Evolutionary conservation across 1,140 invertebrate genomes (phyloP).

Genomic region (Coptotermes formosanus): DNA sequence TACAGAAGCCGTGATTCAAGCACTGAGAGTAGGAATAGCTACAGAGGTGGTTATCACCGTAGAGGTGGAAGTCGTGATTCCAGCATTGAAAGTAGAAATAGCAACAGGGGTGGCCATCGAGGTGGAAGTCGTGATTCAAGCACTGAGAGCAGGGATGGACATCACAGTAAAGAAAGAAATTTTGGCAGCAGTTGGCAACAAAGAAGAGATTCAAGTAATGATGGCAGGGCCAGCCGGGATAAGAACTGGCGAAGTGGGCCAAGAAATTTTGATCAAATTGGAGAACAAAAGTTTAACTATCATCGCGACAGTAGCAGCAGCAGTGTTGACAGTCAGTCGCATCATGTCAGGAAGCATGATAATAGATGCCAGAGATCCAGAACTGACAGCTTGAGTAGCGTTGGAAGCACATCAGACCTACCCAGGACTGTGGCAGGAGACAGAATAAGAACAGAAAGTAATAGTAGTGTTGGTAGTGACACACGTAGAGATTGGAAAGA

Average conservation of each 20-base stretch:
- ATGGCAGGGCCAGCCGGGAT: neutral
- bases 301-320: neutral
- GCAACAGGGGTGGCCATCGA: neutral
- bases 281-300: neutral
- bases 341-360: neutral
- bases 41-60: neutral
- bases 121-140: neutral
- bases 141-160: neutral
- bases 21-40: neutral
- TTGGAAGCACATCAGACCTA: neutral
- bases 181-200: neutral
- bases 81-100: neutral
- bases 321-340: neutral
- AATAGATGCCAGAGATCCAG: neutral
- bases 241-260: constrained; percentile 6
- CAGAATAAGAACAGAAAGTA: constrained; percentile 6
- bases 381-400: neutral
- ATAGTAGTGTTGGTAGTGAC: neutral
- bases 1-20: neutral
- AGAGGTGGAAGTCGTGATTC: neutral
- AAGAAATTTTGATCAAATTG: neutral
- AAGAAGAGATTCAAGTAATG: constrained; percentile 12
- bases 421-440: neutral
- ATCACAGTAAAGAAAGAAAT: constrained; percentile 21
- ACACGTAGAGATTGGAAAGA: neutral